Evolutionary conservation across 1,140 invertebrate species (phyloP).

Genomic region (Forficula auricularia): DNA sequence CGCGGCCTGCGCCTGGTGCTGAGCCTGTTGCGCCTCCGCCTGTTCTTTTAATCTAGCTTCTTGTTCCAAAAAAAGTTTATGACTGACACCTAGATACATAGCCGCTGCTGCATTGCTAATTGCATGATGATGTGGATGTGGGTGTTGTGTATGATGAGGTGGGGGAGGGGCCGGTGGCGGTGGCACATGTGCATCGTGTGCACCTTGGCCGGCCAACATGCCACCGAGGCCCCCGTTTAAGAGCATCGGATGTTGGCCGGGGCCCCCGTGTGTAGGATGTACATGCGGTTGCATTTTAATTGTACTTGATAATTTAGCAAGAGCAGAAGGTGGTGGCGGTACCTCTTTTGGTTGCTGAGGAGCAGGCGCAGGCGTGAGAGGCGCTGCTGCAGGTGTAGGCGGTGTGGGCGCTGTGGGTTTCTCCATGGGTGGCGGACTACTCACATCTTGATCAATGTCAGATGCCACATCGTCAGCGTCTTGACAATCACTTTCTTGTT

Average conservation of each 20-base stretch:
- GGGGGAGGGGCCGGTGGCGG: constrained; percentile 28
- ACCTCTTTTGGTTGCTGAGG: constrained; percentile 27
- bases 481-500: constrained; percentile 49
- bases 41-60: constrained; percentile 52
- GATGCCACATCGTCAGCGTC: constrained; percentile 53
- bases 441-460: constrained; percentile 43
- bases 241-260: constrained; percentile 7
- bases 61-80: constrained; percentile 56
- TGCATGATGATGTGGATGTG: constrained; percentile 27
- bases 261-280: constrained; percentile 28
- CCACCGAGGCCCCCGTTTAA: constrained; percentile 34
- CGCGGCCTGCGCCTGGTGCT: constrained; percentile 20
- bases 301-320: constrained; percentile 30
- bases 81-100: constrained; percentile 52
- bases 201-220: constrained; percentile 27
- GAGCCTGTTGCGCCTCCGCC: constrained; percentile 35
- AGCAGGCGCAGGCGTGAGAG: constrained; percentile 32
- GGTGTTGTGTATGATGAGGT: constrained; percentile 27
- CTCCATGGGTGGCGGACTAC: constrained; percentile 25
- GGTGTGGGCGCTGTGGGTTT: constrained; percentile 23
- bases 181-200: constrained; percentile 15
- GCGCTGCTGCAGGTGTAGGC: constrained; percentile 27
- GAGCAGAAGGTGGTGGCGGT: constrained; percentile 40
- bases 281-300: constrained; percentile 22
- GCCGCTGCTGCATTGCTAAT: constrained; percentile 45